These are phyloP conservation scores for Poeciliopsis prolifica DNA, from an alignment of 2,113 vertebrate genomes.

Conservation along the genomic window DNA sequence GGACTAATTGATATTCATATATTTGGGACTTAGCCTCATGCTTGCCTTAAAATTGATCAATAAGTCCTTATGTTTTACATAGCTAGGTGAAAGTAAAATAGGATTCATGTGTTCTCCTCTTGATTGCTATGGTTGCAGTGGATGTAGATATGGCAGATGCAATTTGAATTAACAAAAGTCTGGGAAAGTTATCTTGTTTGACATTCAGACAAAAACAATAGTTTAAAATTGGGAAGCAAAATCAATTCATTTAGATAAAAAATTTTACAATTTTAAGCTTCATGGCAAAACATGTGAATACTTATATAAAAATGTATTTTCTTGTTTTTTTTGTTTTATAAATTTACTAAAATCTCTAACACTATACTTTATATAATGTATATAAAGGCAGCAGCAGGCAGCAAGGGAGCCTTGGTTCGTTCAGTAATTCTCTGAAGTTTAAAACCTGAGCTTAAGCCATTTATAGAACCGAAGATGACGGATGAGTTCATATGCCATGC, in stretches of 20 bases:
- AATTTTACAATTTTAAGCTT: too few species aligned
- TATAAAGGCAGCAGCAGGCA: constrained; percentile 35
- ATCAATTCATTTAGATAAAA: too few species aligned
- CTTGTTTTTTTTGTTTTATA: too few species aligned
- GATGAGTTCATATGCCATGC: constrained; percentile 99
- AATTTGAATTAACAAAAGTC: neutral
- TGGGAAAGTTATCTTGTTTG: neutral
- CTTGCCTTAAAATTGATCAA: neutral
- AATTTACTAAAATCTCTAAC: too few species aligned
- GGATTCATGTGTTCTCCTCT: neutral
- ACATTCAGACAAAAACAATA: neutral
- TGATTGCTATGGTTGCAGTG: neutral
- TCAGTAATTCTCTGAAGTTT: constrained; percentile 84
- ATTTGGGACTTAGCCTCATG: neutral
- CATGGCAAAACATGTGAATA: too few species aligned
- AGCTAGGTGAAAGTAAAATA: neutral
- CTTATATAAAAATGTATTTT: too few species aligned
- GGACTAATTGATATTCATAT: neutral
- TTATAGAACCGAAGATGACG: constrained; percentile 93
- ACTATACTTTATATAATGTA: constrained; percentile 22
- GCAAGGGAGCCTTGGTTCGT: constrained; percentile 73
- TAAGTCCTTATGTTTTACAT: neutral
- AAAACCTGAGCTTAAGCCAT: constrained; percentile 86
- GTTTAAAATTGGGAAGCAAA: neutral
- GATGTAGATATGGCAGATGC: neutral